Conservation (phyloP, 2,113 vertebrate species). For the Atrichornis clamosus region DNA sequence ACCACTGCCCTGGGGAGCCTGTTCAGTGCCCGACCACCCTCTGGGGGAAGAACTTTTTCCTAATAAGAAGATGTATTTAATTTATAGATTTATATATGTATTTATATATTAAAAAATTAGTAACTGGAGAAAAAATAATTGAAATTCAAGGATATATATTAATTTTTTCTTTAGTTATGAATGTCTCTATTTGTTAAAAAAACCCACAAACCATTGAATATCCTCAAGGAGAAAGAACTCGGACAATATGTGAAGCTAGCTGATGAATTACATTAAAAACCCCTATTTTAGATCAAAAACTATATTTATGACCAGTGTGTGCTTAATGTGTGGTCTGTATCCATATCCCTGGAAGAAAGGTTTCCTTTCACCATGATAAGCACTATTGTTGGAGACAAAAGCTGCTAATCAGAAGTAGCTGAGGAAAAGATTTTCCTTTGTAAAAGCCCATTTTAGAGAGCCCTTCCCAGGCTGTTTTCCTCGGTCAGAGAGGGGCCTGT, state of each 20-base stretch:
- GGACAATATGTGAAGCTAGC: background rate
- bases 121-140: background rate
- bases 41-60: background rate
- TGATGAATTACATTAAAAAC: background rate
- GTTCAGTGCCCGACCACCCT: background rate
- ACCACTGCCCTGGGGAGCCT: background rate
- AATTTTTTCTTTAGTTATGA: background rate
- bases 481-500: background rate
- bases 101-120: background rate
- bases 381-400: background rate
- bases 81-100: background rate
- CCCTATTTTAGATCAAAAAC: background rate
- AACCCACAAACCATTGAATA: background rate
- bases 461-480: background rate
- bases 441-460: background rate
- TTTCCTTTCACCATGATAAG: background rate
- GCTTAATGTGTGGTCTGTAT: background rate
- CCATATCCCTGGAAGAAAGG: background rate
- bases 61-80: background rate
- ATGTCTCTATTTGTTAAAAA: background rate
- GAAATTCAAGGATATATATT: background rate
- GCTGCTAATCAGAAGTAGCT: background rate
- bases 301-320: background rate
- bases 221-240: background rate
- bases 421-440: background rate